Conservation (phyloP, 2,113 vertebrate species). For the Herpailurus yagouaroundi region DNA sequence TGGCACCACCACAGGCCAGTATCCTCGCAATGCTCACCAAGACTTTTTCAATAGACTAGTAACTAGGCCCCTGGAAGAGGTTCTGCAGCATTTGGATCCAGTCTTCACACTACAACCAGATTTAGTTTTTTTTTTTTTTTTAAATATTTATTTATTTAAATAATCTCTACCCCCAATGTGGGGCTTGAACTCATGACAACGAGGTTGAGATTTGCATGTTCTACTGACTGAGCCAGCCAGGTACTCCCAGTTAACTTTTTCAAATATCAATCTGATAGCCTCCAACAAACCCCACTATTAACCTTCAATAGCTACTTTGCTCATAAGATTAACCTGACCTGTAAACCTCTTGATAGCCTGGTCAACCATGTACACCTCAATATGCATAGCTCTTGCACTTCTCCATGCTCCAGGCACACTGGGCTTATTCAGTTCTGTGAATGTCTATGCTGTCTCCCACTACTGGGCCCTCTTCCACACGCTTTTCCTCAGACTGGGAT, state of each 20-base stretch:
- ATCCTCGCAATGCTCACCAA: background rate
- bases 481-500: background rate
- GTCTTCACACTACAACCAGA: background rate
- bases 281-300: background rate
- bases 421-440: background rate
- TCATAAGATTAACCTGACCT: background rate
- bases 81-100: background rate
- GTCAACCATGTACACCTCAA: background rate
- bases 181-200: too few relatives aligned
- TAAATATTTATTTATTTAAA: too few relatives aligned
- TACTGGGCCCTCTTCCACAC: background rate
- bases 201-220: too few relatives aligned
- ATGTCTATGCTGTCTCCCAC: background rate
- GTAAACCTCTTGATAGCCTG: background rate
- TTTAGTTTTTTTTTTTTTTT: background rate
- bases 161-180: too few relatives aligned
- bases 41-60: background rate
- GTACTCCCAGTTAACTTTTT: background rate
- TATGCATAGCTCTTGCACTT: background rate
- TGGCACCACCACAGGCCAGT: background rate
- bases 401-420: accelerated
- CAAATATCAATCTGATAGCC: background rate
- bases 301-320: background rate
- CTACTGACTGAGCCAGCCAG: too few relatives aligned
- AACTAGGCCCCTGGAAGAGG: background rate